Evolutionary conservation across 2,797 vertebrate species (phyloP).

Genomic region (Sebastes ruberrimus): DNA sequence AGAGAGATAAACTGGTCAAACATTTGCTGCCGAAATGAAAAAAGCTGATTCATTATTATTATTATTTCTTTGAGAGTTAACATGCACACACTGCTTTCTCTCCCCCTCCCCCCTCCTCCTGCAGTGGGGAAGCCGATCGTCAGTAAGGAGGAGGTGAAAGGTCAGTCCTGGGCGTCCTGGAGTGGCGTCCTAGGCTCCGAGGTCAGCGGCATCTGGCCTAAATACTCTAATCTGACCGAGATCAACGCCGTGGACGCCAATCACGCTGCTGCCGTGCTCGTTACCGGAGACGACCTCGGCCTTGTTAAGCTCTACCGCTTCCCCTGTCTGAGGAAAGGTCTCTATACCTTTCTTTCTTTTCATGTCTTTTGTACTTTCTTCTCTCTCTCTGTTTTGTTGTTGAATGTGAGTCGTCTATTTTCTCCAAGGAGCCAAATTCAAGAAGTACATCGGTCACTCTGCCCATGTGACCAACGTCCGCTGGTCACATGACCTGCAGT

Average conservation of each 20-base stretch:
- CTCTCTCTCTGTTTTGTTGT: background rate
- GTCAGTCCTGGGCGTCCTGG: constrained; percentile 93
- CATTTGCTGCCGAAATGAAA: background rate
- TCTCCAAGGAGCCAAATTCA: constrained; percentile 89
- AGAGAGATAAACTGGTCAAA: background rate
- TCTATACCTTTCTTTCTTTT: background rate
- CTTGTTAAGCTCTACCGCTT: constrained; percentile 93
- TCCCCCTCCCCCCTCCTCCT: background rate
- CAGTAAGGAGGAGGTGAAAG: constrained; percentile 92
- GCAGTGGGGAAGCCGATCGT: constrained; percentile 90
- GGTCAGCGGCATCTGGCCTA: constrained; percentile 95
- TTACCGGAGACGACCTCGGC: constrained; percentile 92
- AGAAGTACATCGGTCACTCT: constrained; percentile 94
- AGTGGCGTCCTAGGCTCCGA: constrained; percentile 91
- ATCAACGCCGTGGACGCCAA: constrained; percentile 95
- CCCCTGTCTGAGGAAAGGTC: constrained; percentile 93
- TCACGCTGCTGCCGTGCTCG: constrained; percentile 86
- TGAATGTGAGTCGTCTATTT: background rate
- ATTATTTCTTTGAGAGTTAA: background rate
- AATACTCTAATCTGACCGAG: constrained; percentile 87
- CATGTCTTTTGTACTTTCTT: background rate
- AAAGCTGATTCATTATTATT: background rate
- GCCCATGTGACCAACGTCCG: constrained; percentile 95
- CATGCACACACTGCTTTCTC: background rate
- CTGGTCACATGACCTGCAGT: constrained; percentile 96